A percentile compares a stretch with the other conserved stretches of the same genome.
phyloP scores from a whole-genome alignment of 2,797 vertebrate species.

The Galago senegalensis region DNA sequence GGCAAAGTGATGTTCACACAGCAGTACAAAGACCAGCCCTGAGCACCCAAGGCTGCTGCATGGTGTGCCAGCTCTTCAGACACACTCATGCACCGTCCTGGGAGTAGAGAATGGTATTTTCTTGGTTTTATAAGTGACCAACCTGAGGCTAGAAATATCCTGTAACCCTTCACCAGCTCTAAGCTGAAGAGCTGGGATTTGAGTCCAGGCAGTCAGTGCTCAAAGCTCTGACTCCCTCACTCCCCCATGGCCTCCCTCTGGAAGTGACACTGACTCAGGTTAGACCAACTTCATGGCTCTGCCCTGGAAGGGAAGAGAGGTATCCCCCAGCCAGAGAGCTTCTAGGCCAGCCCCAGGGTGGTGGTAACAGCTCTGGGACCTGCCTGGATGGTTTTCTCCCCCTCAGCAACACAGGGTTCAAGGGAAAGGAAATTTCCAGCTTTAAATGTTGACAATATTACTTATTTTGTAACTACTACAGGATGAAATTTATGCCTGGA shows the following conservation, averaged over 20 bases:
- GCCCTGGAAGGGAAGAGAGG: neutral
- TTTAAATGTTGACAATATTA: neutral
- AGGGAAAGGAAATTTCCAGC: neutral
- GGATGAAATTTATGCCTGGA: neutral
- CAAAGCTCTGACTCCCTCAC: neutral
- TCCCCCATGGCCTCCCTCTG: no score
- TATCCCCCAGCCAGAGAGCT: neutral
- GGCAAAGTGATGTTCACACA: rapidly evolving
- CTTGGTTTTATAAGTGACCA: neutral
- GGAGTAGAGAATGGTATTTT: neutral
- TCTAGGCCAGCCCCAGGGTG: neutral
- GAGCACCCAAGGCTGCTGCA: neutral
- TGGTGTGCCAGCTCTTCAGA: neutral
- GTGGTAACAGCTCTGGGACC: neutral
- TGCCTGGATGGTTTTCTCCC: neutral
- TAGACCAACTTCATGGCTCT: neutral
- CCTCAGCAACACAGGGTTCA: neutral
- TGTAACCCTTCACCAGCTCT: neutral
- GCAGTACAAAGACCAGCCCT: neutral
- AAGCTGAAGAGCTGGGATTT: neutral
- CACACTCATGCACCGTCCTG: rapidly evolving
- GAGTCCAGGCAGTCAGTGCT: neutral
- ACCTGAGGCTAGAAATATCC: neutral
- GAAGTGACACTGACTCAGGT: neutral
- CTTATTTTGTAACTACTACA: neutral